Conservation (phyloP, 1,140 invertebrate species). For the Macrocentrus cingulum region DNA sequence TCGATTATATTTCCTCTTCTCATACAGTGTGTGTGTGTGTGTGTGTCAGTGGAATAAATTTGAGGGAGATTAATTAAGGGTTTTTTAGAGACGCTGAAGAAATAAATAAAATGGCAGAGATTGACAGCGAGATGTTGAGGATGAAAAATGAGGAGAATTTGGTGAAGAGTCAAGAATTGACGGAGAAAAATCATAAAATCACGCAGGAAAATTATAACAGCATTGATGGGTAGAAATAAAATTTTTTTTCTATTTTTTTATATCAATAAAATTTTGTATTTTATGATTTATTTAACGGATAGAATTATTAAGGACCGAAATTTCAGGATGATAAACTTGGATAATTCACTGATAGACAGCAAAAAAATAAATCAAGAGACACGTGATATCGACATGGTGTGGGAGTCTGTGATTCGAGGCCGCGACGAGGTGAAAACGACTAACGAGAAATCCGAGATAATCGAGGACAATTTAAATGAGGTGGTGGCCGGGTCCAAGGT, state of each 20-base stretch:
- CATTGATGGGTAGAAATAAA: constrained; percentile 12
- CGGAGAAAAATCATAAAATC: not conserved
- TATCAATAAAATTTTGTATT: not conserved
- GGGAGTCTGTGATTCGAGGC: constrained; percentile 21
- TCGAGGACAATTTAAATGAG: constrained; percentile 36
- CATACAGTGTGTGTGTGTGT: no score
- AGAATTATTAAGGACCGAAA: not conserved
- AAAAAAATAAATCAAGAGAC: constrained; percentile 19
- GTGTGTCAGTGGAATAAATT: no score
- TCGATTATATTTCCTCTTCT: no score
- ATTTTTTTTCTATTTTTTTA: not conserved
- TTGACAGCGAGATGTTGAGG: constrained; percentile 10
- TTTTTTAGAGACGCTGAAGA: not conserved
- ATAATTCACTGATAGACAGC: constrained; percentile 18
- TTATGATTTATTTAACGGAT: not conserved
- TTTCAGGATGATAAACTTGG: constrained; percentile 20
- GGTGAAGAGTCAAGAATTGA: constrained; percentile 8
- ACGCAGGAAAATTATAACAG: not conserved
- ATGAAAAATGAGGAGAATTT: constrained; percentile 22
- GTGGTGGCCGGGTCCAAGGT: constrained; percentile 20
- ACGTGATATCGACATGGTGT: constrained; percentile 26
- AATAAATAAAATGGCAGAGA: constrained; percentile 13
- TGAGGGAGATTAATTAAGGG: not conserved
- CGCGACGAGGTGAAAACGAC: constrained; percentile 14
- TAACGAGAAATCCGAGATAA: constrained; percentile 3